Conservation (phyloP, 2,888 invertebrate species). For the Euzophera pinguis region DNA sequence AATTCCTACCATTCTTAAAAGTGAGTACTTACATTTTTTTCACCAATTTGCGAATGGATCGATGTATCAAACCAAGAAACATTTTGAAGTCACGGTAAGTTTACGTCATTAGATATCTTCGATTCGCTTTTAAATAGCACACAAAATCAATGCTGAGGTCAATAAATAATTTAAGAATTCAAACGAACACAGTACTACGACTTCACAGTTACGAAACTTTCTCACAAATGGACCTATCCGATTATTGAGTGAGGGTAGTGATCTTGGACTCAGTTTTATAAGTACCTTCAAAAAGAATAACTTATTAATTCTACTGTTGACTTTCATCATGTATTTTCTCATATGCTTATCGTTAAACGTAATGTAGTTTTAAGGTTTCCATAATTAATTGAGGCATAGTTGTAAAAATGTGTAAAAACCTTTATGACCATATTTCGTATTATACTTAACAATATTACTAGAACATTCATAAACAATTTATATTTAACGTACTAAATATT, state of each 20-base stretch:
- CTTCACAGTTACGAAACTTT: background rate
- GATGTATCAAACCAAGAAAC: conserved; percentile 37
- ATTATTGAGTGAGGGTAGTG: background rate
- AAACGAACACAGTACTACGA: background rate
- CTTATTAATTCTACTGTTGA: too few relatives aligned
- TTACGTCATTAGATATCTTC: background rate
- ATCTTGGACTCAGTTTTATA: background rate
- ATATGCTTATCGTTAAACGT: too few relatives aligned
- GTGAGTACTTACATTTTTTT: conserved; percentile 51
- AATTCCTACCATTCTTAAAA: background rate
- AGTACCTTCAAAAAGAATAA: background rate
- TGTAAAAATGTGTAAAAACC: too few relatives aligned
- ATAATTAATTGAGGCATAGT: too few relatives aligned
- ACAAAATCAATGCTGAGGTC: background rate
- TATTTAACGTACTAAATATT: too few relatives aligned
- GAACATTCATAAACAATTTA: too few relatives aligned
- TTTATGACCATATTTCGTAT: too few relatives aligned
- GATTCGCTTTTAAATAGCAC: too few relatives aligned
- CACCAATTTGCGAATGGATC: conserved; percentile 47
- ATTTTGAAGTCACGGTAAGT: conserved; percentile 20
- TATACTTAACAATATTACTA: too few relatives aligned
- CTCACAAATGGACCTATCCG: background rate
- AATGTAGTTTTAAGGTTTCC: too few relatives aligned
- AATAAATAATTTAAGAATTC: background rate
- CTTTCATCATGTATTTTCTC: too few relatives aligned